Evolutionary conservation across 2,797 vertebrate genomes (phyloP).

Genomic region (Leucoraja ocellata): DNA sequence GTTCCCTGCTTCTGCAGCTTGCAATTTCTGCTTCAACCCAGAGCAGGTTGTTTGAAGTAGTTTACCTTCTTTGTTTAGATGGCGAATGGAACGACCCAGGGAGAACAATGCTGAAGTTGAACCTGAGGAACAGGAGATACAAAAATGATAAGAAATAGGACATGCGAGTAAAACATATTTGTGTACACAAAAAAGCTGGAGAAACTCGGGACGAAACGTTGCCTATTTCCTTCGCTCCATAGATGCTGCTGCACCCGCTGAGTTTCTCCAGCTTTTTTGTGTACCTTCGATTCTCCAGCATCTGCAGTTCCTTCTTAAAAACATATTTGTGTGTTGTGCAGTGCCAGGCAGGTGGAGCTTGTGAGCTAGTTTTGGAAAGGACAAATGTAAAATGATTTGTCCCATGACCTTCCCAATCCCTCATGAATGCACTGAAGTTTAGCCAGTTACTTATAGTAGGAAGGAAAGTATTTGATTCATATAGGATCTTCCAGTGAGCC

Average conservation of each 20-base stretch:
- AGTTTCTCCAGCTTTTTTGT: no score
- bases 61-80: no score
- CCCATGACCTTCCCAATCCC: no score
- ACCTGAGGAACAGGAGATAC: not conserved
- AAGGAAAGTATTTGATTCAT: no score
- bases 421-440: no score
- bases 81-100: not conserved
- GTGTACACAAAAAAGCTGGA: no score
- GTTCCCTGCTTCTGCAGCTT: not conserved
- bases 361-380: not conserved
- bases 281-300: no score
- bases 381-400: not conserved
- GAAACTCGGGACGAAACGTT: no score
- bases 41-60: not conserved
- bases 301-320: not conserved
- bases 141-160: not conserved
- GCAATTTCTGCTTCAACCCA: not conserved
- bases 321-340: not conserved
- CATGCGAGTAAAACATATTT: not conserved
- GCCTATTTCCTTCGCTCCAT: no score
- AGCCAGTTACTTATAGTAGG: no score
- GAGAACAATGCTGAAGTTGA: not conserved
- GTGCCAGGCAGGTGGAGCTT: not conserved
- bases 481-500: no score
- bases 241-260: no score